Conservation (phyloP, 2,113 vertebrate species). For the Tapirus terrestris region DNA sequence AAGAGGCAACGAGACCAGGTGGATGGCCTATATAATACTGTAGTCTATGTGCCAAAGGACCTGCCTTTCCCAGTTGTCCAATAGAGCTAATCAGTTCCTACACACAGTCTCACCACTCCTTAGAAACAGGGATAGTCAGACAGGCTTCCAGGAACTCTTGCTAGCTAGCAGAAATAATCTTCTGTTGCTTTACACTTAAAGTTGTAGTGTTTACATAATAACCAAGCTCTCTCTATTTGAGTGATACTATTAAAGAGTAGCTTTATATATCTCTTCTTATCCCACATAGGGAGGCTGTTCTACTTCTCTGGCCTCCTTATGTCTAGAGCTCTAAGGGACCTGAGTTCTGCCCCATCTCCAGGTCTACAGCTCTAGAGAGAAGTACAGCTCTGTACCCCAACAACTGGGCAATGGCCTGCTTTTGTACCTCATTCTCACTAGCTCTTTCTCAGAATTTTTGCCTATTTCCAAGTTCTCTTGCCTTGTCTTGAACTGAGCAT, state of each 20-base stretch:
- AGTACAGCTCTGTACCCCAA: neutral
- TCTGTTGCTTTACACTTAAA: neutral
- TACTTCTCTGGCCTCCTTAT: neutral
- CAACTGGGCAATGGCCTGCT: neutral
- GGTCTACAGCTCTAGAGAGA: neutral
- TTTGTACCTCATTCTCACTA: neutral
- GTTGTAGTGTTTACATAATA: neutral
- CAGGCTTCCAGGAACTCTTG: neutral
- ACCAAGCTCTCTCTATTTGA: slow-evolving; percentile 13
- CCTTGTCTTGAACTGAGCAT: neutral
- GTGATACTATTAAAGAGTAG: neutral
- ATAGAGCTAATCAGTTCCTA: neutral
- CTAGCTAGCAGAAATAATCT: slow-evolving; percentile 14
- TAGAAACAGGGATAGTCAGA: neutral
- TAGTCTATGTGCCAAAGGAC: neutral
- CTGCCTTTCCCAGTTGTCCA: neutral
- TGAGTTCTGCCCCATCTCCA: neutral
- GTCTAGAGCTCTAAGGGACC: neutral
- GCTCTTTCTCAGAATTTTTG: neutral
- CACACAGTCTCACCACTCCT: neutral
- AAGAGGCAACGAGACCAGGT: neutral
- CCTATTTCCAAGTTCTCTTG: neutral
- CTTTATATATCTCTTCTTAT: neutral
- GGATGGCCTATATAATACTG: neutral
- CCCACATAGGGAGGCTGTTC: neutral